Evolutionary conservation across 2,113 vertebrate genomes (phyloP).

Genomic region (Salvelinus fontinalis): DNA sequence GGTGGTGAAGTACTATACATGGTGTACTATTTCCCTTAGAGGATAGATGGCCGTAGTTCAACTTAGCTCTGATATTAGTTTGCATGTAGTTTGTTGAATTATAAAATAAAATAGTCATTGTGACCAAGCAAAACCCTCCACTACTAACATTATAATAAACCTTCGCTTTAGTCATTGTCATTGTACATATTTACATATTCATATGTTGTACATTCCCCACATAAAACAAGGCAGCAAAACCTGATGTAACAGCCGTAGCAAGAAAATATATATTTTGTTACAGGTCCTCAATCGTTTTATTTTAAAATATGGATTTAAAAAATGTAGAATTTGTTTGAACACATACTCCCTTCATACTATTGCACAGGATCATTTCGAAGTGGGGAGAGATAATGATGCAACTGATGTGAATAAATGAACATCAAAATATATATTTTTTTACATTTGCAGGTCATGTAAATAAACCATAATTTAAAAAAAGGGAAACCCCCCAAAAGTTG

Average conservation of each 20-base stretch:
- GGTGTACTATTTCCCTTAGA: background rate
- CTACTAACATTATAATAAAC: background rate
- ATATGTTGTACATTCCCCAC: slow-evolving; percentile 70
- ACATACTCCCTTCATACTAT: slow-evolving; percentile 27
- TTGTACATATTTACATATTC: slow-evolving; percentile 89
- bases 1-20: slow-evolving; percentile 21
- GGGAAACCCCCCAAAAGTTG: slow-evolving; percentile 19
- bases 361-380: slow-evolving; percentile 49
- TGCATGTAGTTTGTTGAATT: slow-evolving; percentile 15
- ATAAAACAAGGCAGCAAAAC: slow-evolving; percentile 56
- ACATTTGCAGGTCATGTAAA: slow-evolving; percentile 28
- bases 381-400: slow-evolving; percentile 61
- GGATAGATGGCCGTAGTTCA: background rate
- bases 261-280: slow-evolving; percentile 30
- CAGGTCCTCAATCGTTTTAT: slow-evolving; percentile 22
- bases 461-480: slow-evolving; percentile 47
- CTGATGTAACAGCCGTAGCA: slow-evolving; percentile 44
- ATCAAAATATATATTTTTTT: slow-evolving; percentile 48
- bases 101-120: slow-evolving; percentile 38
- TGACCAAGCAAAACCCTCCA: slow-evolving; percentile 34
- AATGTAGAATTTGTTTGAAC: slow-evolving; percentile 3
- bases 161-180: slow-evolving; percentile 31
- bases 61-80: background rate
- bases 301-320: slow-evolving; percentile 28
- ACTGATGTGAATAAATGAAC: slow-evolving; percentile 61